Evolutionary conservation across 2,888 invertebrate genomes (phyloP), one percentile per base, ranked within the genome.

Genomic region (Patella caerulea): DNA sequence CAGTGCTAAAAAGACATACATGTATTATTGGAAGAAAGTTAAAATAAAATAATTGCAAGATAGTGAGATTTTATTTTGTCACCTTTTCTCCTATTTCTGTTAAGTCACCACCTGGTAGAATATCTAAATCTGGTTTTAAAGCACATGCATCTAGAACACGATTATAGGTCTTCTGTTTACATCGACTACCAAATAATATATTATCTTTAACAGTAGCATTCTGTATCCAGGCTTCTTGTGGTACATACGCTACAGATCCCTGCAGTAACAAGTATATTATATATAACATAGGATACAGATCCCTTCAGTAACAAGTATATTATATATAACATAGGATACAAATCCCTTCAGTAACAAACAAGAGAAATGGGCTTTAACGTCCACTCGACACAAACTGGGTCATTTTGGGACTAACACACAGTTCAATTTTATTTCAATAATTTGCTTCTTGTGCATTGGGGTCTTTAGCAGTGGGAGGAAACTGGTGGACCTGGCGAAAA

Each of bases 21-120:
- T n/a, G n/a, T n/a, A 9, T 45, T 24, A 9, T 45, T 9, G 45
- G 9, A 45, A 45, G 9, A 45, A 45, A 9, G 45, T 9, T 45
- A 45, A 45, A 9, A 45, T 45, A 45, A 9, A 45, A 45, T 45
- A 9, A 45, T 45, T 9, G 9, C 7, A 45, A 45, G 7, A 45
- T 45, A 1, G 45, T 45, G 45, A 7, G 45, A 45, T 45, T 9
- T 45, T 45, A 9, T 7, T 45, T 45, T 45, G 80, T 76, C 71
- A 91, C 91, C 93, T 98, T 99, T 92, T 99, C 99, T 80, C 99
- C 99, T 84, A 99, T 99, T 93, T 99, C 99, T 0, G 99, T 99
- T 90, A 85, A 94, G 93, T 99, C 99, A 0, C 98, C 98, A n/a
- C 95, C 98, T 5, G 92, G 91, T 65, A 99, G 92, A 92, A 98